A percentile compares a stretch with the other conserved stretches of the same genome.
These are phyloP conservation scores for Listronotus bonariensis DNA, from an alignment of 1,140 invertebrate genomes.

Conservation along the genomic window DNA sequence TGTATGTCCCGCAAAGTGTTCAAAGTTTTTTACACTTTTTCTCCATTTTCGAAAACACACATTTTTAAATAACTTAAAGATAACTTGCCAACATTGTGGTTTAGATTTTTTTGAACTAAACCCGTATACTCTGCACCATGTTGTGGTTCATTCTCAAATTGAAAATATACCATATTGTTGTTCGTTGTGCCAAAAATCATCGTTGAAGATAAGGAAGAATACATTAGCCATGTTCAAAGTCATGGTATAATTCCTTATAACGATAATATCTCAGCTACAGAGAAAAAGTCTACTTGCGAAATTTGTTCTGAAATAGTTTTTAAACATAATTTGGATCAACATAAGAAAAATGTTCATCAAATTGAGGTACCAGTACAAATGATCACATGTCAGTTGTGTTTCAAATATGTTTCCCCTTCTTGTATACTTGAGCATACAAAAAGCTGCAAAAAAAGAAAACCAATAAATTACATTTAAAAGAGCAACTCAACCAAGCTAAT, in stretches of 20 bases:
- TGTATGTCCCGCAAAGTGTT: not conserved
- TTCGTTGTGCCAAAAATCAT: not conserved
- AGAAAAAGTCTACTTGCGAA: not conserved
- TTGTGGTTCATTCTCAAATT: not conserved
- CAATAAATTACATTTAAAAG: too few relatives aligned
- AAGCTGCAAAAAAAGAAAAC: too few relatives aligned
- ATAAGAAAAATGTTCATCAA: too few relatives aligned
- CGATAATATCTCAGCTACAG: too few relatives aligned
- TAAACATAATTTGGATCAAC: too few relatives aligned
- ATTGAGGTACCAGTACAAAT: too few relatives aligned
- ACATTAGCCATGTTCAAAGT: not conserved
- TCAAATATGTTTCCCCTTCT: too few relatives aligned
- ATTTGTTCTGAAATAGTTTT: not conserved
- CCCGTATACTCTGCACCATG: not conserved
- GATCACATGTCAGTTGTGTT: too few relatives aligned
- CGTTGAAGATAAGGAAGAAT: not conserved
- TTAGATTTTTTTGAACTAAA: not conserved
- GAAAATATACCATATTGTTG: not conserved
- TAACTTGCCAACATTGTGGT: not conserved
- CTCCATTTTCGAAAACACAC: not conserved
- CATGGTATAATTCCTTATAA: not conserved
- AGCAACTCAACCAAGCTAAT: too few relatives aligned
- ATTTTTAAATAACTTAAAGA: not conserved
- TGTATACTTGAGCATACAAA: too few relatives aligned
- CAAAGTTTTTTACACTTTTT: not conserved